Evolutionary conservation across 2,888 invertebrate genomes (phyloP), one percentile per base, ranked within the genome.

Genomic region (Linnaemya tessellans): DNA sequence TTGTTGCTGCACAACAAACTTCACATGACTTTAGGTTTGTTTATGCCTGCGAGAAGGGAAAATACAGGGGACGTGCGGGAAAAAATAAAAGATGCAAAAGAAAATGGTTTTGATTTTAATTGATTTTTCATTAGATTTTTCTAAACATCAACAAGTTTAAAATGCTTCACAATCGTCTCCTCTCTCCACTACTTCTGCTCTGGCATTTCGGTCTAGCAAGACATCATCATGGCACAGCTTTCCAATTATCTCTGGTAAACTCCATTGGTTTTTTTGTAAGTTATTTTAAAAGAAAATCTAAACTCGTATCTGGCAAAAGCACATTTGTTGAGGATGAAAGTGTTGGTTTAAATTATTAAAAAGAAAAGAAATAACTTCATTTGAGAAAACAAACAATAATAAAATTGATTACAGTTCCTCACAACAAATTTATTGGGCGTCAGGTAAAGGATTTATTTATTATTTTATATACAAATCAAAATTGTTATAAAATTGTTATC

Each of bases 121-220:
- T 81, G 74, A 81, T 81, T 81, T 84, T 84, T 81, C 78, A 84
- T 84, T 84, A 73, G 74, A 78, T 73, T 84, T 80, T 62, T 65
- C 30, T 67, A 77, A 77, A 77, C 80, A 80, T 80, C 71, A 84
- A 80, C 71, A 80, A 84, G 80, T 84, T 77, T 68, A 18, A 51
- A 58, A 58, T 22, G 22, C 65, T 49, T 73, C 62, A 18, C 30
- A 30, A 7, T 46, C 35, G 5, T 1, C 15, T 49, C 5, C 49
- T 49, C 5, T 30, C 38, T 22, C n/a, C 1, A 35, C 49, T 74
- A 25, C 18, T 60, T 49, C 65, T 68, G 10, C 30, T 30, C 30
- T 9, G 9, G 20, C 22, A 35, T 38, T 35, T 18, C 1, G 58
- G 30, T 1, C 13, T 25, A 20, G 18, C 4, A 20, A 54, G 30